phyloP scores from a whole-genome alignment of 2,888 invertebrate species.

The Linnaemya tessellans region DNA sequence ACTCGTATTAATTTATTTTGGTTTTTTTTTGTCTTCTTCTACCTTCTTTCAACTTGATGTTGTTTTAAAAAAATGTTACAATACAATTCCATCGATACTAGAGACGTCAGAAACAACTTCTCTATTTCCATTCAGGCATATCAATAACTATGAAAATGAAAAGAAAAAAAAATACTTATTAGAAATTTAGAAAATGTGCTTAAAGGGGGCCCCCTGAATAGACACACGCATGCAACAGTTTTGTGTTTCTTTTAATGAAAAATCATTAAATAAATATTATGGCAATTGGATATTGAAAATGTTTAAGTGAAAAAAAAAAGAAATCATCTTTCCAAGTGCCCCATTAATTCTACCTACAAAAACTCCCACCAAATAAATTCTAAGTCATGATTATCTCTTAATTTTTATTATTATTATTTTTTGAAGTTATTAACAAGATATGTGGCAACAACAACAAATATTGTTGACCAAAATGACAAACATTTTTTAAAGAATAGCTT shows the following conservation, averaged over 20 bases:
- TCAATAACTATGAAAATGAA: neutral
- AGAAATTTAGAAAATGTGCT: neutral
- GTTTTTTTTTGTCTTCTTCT: neutral
- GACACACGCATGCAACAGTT: neutral
- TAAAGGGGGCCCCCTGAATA: neutral
- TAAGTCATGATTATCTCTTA: conserved; percentile 33
- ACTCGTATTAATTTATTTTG: conserved; percentile 17
- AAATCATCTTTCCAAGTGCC: neutral
- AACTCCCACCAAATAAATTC: neutral
- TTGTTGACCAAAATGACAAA: neutral
- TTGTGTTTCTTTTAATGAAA: conserved; percentile 34
- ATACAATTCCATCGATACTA: conserved; percentile 21
- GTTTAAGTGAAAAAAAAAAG: neutral
- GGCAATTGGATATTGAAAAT: conserved; percentile 45
- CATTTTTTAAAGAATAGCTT: neutral
- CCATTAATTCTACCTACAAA: neutral
- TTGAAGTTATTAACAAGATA: neutral
- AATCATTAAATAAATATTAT: conserved; percentile 62
- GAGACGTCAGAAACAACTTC: neutral
- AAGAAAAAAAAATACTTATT: neutral
- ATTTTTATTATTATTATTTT: neutral
- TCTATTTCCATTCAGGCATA: conserved; percentile 28
- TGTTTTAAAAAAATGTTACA: conserved; percentile 21
- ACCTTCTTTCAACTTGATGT: neutral
- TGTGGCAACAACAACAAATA: neutral